These are phyloP conservation scores for Schizopygopsis pylzovi DNA, from an alignment of 2,797 vertebrate species.

Conservation along the genomic window DNA sequence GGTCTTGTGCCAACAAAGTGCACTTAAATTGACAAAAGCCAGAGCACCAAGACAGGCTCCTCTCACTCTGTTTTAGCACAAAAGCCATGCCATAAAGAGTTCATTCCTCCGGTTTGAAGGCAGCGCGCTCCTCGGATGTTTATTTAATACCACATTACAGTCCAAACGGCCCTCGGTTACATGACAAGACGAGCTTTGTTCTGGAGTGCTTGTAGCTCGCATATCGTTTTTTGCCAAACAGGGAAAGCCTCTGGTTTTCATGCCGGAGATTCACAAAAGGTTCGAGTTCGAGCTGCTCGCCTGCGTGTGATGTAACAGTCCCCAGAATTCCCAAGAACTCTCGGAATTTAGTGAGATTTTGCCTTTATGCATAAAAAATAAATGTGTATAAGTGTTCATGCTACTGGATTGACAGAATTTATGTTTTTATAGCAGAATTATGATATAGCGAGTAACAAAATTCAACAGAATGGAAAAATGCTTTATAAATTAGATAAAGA, in stretches of 20 bases:
- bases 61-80: slow-evolving; percentile 46
- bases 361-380: slow-evolving; percentile 7
- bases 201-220: background rate
- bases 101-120: background rate
- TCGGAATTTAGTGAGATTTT: slow-evolving; percentile 22
- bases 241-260: slow-evolving; percentile 29
- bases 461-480: background rate
- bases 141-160: slow-evolving; percentile 5
- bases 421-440: slow-evolving; percentile 29
- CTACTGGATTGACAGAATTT: background rate
- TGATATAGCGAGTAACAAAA: background rate
- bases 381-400: background rate
- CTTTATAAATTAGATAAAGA: slow-evolving; percentile 32
- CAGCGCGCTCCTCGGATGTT: slow-evolving; percentile 8
- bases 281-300: slow-evolving; percentile 40
- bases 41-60: slow-evolving; percentile 55
- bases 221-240: slow-evolving; percentile 36
- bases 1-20: slow-evolving; percentile 75
- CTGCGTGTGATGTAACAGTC: slow-evolving; percentile 42
- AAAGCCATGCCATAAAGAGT: slow-evolving; percentile 47
- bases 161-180: background rate
- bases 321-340: slow-evolving; percentile 21
- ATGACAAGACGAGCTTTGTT: slow-evolving; percentile 24
- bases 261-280: slow-evolving; percentile 27
- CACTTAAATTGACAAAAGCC: slow-evolving; percentile 72